Base-by-base conservation (phyloP, 2,888 invertebrate species). In the Euzophera pinguis region DNA sequence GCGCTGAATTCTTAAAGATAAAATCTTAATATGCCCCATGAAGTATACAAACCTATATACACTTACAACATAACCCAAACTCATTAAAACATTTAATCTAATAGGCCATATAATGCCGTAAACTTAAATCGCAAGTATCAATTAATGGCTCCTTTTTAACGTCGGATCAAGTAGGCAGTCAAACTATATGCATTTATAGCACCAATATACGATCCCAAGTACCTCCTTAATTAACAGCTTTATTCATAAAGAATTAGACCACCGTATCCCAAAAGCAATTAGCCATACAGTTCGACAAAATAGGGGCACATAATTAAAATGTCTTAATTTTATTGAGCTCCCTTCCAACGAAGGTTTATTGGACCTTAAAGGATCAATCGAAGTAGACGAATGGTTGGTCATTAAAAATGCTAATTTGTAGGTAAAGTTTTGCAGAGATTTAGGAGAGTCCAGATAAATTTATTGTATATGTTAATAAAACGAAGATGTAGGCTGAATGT, bases 301-400 rank as follows among this genome's bases (percentile, higher is more conserved):
- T 87, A 85, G 86, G 82, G 82, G 77, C 73, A 73, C 69, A 71
- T 82, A 82, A 86, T 89, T 84, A 88, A 89, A 89, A 87, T 84
- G 89, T 88, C 85, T 81, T 88, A 86, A 88, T 87, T 88, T 87
- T 86, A 89, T 87, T 84, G 72, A 63, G 56, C 69, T 69, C 67
- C 73, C 73, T 70, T 72, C 72, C 67, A 68, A 67, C 67, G 63
- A 57, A 61, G 59, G 64, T 77, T 86, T 88, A 87, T 85, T 75
- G 65, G 61, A 58, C 61, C 68, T 67, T 73, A 75, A 71, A 74
- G 62, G 58, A 67, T 37, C 42, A 32, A 37, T 27, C 27, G 37
- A 45, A 42, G 41, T 50, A 51, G 42, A 51, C 35, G 32, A 43
- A 51, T 51, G 35, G 43, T 13, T 8, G 29, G 50, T 42, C 9